Base-by-base conservation (phyloP, 2,797 vertebrate genomes). In the Enteromius afrohamiltoni region DNA sequence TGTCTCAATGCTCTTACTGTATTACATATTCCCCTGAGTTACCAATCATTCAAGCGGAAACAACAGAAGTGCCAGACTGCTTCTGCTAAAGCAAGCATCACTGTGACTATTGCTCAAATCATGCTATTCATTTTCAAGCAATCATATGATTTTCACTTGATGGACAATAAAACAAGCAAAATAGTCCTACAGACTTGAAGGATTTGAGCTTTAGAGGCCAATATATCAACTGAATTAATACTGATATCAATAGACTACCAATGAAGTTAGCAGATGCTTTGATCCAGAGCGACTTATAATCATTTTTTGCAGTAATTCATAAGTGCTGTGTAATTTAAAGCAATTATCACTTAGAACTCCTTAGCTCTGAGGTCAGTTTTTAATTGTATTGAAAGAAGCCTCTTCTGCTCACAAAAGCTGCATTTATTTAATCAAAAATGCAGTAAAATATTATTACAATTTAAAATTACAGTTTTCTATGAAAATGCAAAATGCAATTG, bases 1-100 rank as follows among this genome's bases (percentile, higher is more conserved):
- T 45, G 19, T 26, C 47, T 74, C 71, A n/a, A 14, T 51, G 49
- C 19, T 70, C 70, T 74, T 82, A 51, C 19, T 13, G 26, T 74
- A 14, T 82, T 74, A 82, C 70, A 82, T 2, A 3, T 58, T 45
- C 37, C 23, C 51, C 42, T 9, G 55, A 49, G 42, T 23, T 21
- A n/a, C n/a, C 67, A 19, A 6, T 37, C 55, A 4, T 40, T 49
- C 53, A 4, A 14, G 47, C 19, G 31, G 47, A 69, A 80, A 34
- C 6, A 23, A 7, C 62, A 71, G 8, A 19, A 29, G 14, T 31
- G 60, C 26, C 60, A 62, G 60, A 29, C 60, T 16, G 60, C 60
- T 62, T 62, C 29, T 29, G 60, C 60, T 62, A 29, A 26, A 1
- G 7, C 13, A 42, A 49, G 14, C n/a, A 1, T 14, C 11, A 1